phyloP scores from a whole-genome alignment of 2,888 invertebrate genomes.

The Bursaphelenchus okinawaensis region DNA sequence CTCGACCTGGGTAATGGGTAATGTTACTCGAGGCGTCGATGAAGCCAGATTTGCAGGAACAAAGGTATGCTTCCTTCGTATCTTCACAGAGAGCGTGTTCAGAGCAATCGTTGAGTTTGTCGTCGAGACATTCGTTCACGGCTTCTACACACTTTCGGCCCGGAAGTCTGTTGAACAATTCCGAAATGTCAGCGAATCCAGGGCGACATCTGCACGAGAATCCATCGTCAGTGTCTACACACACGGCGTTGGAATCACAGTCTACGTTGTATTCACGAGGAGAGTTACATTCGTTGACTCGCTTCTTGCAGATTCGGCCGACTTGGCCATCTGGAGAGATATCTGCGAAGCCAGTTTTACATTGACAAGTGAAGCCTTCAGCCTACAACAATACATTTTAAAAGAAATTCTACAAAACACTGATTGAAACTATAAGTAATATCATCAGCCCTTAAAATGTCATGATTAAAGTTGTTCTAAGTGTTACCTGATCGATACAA shows the following conservation, averaged over 20 bases:
- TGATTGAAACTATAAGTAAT: too few species aligned
- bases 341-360: constrained; percentile 55
- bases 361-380: constrained; percentile 55
- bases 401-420: background rate
- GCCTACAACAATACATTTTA: constrained; percentile 31
- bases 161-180: constrained; percentile 50
- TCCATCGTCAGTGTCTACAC: constrained; percentile 54
- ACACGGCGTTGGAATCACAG: constrained; percentile 52
- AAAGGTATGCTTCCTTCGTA: constrained; percentile 69
- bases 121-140: constrained; percentile 53
- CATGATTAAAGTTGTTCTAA: too few species aligned
- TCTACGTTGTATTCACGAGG: constrained; percentile 51
- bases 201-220: constrained; percentile 51
- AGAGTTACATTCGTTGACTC: constrained; percentile 56
- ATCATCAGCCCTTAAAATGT: too few species aligned
- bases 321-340: constrained; percentile 41
- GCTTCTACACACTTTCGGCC: constrained; percentile 57
- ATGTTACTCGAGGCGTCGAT: constrained; percentile 63
- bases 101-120: constrained; percentile 76
- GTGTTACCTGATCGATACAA: constrained; percentile 50
- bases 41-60: constrained; percentile 69
- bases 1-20: constrained; percentile 54
- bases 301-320: constrained; percentile 46
- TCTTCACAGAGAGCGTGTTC: constrained; percentile 76
- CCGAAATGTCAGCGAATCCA: constrained; percentile 57